Conservation (phyloP, 2,113 vertebrate genomes). For the Gracilinanus agilis region DNA sequence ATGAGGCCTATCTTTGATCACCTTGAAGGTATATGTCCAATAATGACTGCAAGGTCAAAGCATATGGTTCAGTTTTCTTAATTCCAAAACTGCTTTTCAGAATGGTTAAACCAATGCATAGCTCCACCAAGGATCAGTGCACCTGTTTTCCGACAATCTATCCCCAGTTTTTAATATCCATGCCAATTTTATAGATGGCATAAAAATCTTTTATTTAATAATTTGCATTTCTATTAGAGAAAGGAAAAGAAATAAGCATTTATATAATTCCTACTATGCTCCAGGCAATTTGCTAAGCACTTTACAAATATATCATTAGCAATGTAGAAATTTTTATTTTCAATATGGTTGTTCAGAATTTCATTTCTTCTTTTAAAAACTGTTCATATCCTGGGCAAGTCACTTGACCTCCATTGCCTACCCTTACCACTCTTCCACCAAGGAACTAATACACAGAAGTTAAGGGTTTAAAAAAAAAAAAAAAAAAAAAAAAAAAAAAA, state of each 20-base stretch:
- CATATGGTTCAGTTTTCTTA: neutral
- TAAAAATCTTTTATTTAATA: neutral
- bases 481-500: too few species aligned
- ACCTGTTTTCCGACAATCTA: neutral
- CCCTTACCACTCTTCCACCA: too few species aligned
- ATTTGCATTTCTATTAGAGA: neutral
- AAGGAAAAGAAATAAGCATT: neutral
- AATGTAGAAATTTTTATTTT: neutral
- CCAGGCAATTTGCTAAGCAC: neutral
- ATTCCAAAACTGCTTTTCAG: neutral
- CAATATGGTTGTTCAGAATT: neutral
- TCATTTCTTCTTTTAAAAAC: neutral
- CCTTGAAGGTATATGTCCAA: neutral
- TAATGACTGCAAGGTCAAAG: neutral
- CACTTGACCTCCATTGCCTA: too few species aligned
- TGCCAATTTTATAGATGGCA: neutral
- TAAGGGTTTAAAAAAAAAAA: too few species aligned
- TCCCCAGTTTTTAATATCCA: neutral
- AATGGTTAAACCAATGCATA: neutral
- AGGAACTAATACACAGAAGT: too few species aligned
- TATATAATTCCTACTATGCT: neutral
- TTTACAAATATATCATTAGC: neutral
- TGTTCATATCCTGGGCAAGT: neutral
- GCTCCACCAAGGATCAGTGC: neutral
- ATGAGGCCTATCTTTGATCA: neutral